phyloP scores from a whole-genome alignment of 1,140 invertebrate genomes.

The Vollenhovia emeryi region DNA sequence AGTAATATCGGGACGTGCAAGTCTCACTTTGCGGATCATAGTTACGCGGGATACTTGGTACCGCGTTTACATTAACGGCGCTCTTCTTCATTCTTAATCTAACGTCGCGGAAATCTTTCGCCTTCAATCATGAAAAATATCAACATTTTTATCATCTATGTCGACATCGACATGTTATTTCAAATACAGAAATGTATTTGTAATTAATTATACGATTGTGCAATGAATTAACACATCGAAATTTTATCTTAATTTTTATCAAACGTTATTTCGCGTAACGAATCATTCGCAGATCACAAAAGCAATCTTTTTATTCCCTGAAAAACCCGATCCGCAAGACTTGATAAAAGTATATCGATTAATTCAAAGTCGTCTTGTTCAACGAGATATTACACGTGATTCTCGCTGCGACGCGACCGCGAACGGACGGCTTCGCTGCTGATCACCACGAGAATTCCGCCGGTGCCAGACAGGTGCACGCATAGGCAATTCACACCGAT shows the following conservation, averaged over 20 bases:
- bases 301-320: background rate
- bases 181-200: background rate
- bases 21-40: background rate
- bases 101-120: background rate
- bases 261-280: background rate
- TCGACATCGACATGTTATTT: no score
- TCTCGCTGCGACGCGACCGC: background rate
- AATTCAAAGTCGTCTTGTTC: background rate
- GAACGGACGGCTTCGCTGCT: background rate
- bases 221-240: background rate
- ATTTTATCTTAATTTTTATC: background rate
- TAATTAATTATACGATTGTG: background rate
- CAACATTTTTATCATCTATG: no score
- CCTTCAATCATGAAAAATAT: background rate
- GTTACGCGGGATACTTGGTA: background rate
- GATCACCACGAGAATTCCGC: constrained; percentile 35
- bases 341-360: background rate
- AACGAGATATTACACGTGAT: background rate
- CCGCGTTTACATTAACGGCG: background rate
- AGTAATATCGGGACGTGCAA: constrained; percentile 12
- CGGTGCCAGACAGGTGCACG: constrained; percentile 52
- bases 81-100: no score
- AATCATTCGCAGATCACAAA: background rate
- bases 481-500: constrained; percentile 62
- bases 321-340: background rate